These are phyloP conservation scores for Lineus longissimus DNA, from an alignment of 1,140 invertebrate genomes.

Conservation along the genomic window DNA sequence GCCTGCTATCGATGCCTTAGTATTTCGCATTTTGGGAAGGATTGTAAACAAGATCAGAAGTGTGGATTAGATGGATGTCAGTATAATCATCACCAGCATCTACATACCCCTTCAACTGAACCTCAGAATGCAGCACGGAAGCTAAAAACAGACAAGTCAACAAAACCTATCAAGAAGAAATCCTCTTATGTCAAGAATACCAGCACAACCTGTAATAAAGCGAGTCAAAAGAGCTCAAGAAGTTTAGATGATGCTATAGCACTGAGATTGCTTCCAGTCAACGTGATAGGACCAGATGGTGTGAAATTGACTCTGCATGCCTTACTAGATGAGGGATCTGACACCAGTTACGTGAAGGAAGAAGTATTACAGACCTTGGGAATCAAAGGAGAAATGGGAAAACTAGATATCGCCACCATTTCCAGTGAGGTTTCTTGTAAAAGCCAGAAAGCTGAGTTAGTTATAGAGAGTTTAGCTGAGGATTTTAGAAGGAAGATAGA, in stretches of 20 bases:
- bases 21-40: not conserved
- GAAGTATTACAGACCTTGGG: not conserved
- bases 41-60: not conserved
- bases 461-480: not conserved
- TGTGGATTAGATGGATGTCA: not conserved
- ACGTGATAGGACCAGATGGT: not conserved
- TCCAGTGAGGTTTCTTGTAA: not conserved
- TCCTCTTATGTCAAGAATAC: too few species aligned
- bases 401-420: not conserved
- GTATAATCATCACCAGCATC: too few species aligned
- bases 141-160: too few species aligned
- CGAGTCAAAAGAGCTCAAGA: too few species aligned
- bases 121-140: too few species aligned
- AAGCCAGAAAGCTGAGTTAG: not conserved
- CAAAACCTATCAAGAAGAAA: too few species aligned
- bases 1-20: too few species aligned
- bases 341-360: not conserved
- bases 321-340: not conserved
- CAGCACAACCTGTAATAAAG: too few species aligned
- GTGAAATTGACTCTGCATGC: not conserved
- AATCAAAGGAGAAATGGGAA: not conserved
- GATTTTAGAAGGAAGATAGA: not conserved
- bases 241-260: too few species aligned
- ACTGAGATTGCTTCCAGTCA: too few species aligned
- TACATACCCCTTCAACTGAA: too few species aligned